These are phyloP conservation scores for Grantiella picta DNA, from an alignment of 2,113 vertebrate species.

Conservation along the genomic window DNA sequence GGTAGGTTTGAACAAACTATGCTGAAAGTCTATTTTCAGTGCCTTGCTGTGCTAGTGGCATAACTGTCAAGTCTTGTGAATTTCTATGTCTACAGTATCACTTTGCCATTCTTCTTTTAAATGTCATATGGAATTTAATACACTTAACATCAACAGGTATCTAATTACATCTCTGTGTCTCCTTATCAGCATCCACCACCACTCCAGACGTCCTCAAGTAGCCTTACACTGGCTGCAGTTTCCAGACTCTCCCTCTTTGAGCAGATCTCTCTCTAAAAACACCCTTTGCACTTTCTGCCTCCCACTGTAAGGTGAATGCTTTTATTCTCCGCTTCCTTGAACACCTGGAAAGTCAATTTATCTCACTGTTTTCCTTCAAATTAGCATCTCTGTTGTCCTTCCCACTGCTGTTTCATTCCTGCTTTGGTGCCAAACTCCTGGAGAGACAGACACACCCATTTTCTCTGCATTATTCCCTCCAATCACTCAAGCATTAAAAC, in stretches of 20 bases:
- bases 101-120: not conserved
- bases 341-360: not conserved
- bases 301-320: not conserved
- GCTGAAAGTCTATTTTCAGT: not conserved
- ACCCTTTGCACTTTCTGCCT: not conserved
- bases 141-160: not conserved
- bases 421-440: not conserved
- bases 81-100: not conserved
- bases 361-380: not conserved
- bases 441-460: not conserved
- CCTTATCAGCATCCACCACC: not conserved
- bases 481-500: not conserved
- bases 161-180: not conserved
- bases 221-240: not conserved
- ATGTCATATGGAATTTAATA: not conserved
- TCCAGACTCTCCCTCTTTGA: not conserved
- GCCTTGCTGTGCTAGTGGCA: not conserved
- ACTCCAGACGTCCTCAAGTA: not conserved
- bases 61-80: not conserved
- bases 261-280: not conserved
- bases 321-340: not conserved
- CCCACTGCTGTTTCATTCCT: not conserved
- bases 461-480: not conserved
- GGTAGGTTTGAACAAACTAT: not conserved
- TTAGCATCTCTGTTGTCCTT: not conserved